Evolutionary conservation across 2,113 vertebrate genomes (phyloP).

Genomic region (Phylloscopus trochilus): DNA sequence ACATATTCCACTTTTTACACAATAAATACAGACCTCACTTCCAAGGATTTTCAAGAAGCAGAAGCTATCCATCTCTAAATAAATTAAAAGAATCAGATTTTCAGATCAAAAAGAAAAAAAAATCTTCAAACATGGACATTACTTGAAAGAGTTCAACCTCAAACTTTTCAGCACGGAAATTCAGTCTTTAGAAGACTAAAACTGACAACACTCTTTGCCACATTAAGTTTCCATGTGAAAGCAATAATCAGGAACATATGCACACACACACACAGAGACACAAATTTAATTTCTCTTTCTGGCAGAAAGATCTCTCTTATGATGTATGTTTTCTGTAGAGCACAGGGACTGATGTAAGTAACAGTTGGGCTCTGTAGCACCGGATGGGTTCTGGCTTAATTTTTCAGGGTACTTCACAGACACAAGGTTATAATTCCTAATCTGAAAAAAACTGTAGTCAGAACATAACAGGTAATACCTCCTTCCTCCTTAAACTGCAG

Average conservation of each 20-base stretch:
- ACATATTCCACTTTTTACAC: not conserved
- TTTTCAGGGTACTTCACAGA: not conserved
- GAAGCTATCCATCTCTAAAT: not conserved
- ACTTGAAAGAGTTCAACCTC: not conserved
- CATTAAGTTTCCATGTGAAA: not conserved
- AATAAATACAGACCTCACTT: not conserved
- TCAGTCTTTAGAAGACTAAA: not conserved
- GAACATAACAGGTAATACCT: not conserved
- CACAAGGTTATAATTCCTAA: not conserved
- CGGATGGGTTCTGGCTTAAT: fast-evolving
- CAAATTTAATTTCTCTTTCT: not conserved
- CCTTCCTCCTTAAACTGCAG: not conserved
- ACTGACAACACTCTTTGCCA: not conserved
- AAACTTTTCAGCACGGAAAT: not conserved
- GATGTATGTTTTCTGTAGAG: not conserved
- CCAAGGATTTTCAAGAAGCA: not conserved
- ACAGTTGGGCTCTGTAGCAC: not conserved
- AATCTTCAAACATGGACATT: not conserved
- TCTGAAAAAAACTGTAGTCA: not conserved
- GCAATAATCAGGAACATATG: fast-evolving
- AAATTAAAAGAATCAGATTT: not conserved
- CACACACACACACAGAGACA: not conserved
- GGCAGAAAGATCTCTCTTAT: not conserved
- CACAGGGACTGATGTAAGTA: not conserved
- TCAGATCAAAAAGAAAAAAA: not conserved